phyloP scores from a whole-genome alignment of 2,888 invertebrate genomes.

The Caenorhabditis zanzibari region DNA sequence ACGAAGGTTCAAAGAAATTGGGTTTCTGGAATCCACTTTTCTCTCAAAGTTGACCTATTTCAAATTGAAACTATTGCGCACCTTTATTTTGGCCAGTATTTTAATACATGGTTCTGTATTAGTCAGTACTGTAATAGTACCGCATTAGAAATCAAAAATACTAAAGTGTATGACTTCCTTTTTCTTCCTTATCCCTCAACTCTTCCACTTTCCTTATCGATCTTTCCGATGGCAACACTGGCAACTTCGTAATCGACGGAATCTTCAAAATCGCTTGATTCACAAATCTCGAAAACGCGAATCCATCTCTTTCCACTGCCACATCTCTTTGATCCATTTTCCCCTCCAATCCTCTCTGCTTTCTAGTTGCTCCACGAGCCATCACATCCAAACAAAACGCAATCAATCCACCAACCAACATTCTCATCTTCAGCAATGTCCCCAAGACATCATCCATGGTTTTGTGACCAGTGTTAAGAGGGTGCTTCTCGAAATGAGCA shows the following conservation, averaged over 20 bases:
- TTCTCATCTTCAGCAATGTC: slow-evolving; percentile 77
- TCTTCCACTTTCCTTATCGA: slow-evolving; percentile 39
- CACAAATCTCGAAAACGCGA: slow-evolving; percentile 40
- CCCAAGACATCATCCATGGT: slow-evolving; percentile 74
- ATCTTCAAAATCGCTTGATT: slow-evolving; percentile 47
- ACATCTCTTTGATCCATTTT: background rate
- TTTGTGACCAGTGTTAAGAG: slow-evolving; percentile 53
- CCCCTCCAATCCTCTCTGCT: slow-evolving; percentile 70
- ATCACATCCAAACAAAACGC: slow-evolving; percentile 84
- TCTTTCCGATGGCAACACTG: slow-evolving; percentile 48
- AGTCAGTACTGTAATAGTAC: too few species aligned
- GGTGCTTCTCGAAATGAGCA: slow-evolving; percentile 63
- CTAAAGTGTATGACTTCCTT: too few species aligned
- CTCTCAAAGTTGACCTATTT: too few species aligned
- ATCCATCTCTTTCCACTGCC: slow-evolving; percentile 36
- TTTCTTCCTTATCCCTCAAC: slow-evolving; percentile 6
- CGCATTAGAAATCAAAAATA: too few species aligned
- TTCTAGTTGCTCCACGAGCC: slow-evolving; percentile 72
- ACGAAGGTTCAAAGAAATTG: too few species aligned
- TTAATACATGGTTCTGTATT: too few species aligned
- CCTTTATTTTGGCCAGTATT: too few species aligned
- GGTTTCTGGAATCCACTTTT: too few species aligned
- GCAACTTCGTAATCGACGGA: slow-evolving; percentile 35
- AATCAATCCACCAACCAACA: slow-evolving; percentile 84
- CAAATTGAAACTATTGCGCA: too few species aligned